Base-by-base conservation (phyloP, 2,797 vertebrate species). In the Myotis vivesi region DNA sequence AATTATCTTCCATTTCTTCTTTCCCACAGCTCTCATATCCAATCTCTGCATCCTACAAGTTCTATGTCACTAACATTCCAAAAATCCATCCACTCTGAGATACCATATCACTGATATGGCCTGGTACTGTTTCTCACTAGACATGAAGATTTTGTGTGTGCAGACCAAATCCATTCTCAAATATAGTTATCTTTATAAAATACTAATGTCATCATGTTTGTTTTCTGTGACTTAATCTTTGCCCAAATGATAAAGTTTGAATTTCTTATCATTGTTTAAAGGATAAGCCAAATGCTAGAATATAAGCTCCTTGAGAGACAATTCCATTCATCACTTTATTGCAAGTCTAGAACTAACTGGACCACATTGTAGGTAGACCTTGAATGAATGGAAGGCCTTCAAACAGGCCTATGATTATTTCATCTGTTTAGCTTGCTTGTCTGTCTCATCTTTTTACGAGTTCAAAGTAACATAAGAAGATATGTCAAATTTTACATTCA, bases 171-270 rank as follows among this genome's bases (percentile, higher is more conserved):
- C n/a, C 44, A 82, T 77, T 83, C 53, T 92, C 41, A 90, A 85
- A 73, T 87, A 85, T 2, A 46, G 11, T 44, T 17, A 87, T 87
- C 41, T 89, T 94, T 62, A 44, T 2, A 91, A 89, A 91, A 82
- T 25, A 49, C 44, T 62, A 80, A 85, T 53, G 5, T 88, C 8
- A 46, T 86, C 55, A 44, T 96, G 44, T 72, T 91, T 53, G 22
- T 83, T 86, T 94, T 83, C 49, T 62, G 46, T 87, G 71, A 89
- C 33, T 55, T 91, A 41, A 73, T 36, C 12, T 87, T 95, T 95
- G n/a, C 11, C 33, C 28, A 30, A 75, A 62, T 44, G 17, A 59
- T 57, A 53, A 68, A 72, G 4, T 80, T 76, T 75, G 55, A 69
- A 87, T 75, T 86, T 62, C 38, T 76, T 83, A 55, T 88, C 30